Percentiles rank a stretch among this genome's conserved stretches.
phyloP scores from a whole-genome alignment of 2,888 invertebrate species.

The Ophion ventricosus region DNA sequence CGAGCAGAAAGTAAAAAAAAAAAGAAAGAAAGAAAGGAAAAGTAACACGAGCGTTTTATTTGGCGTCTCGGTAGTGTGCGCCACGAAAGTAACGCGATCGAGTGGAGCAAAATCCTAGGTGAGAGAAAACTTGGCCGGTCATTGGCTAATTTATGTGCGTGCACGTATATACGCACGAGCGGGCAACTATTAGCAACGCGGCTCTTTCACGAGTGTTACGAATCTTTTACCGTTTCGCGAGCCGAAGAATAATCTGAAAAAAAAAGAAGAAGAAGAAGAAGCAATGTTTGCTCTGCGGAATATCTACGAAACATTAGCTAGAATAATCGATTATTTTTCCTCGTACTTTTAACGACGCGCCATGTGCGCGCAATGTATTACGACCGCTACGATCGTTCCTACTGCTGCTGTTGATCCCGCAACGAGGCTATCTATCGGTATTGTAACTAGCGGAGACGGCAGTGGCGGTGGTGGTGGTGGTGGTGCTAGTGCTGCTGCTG shows the following conservation, averaged over 20 bases:
- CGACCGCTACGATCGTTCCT: slow-evolving; percentile 21
- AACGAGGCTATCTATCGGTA: slow-evolving; percentile 47
- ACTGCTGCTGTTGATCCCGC: neutral
- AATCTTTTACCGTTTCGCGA: neutral
- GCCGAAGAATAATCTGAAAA: neutral
- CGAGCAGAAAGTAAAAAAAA: neutral
- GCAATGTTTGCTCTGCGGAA: neutral
- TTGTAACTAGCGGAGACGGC: slow-evolving; percentile 34
- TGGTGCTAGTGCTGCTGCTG: slow-evolving; percentile 6
- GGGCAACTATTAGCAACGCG: neutral
- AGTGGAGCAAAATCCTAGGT: slow-evolving; percentile 12
- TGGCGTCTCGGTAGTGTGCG: slow-evolving; percentile 43
- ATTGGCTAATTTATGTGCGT: neutral
- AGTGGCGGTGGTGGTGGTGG: slow-evolving; percentile 12
- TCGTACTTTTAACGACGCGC: slow-evolving; percentile 59
- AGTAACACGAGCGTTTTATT: slow-evolving; percentile 45
- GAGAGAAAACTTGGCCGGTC: slow-evolving; percentile 12
- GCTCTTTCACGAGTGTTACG: neutral
- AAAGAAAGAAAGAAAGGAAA: neutral
- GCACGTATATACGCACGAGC: neutral
- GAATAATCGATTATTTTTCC: slow-evolving; percentile 3
- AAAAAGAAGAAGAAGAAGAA: no score
- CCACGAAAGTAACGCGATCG: slow-evolving; percentile 24
- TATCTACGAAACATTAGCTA: neutral
- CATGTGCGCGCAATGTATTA: slow-evolving; percentile 63